phyloP scores from a whole-genome alignment of 2,113 vertebrate genomes.

The Redunca redunca region DNA sequence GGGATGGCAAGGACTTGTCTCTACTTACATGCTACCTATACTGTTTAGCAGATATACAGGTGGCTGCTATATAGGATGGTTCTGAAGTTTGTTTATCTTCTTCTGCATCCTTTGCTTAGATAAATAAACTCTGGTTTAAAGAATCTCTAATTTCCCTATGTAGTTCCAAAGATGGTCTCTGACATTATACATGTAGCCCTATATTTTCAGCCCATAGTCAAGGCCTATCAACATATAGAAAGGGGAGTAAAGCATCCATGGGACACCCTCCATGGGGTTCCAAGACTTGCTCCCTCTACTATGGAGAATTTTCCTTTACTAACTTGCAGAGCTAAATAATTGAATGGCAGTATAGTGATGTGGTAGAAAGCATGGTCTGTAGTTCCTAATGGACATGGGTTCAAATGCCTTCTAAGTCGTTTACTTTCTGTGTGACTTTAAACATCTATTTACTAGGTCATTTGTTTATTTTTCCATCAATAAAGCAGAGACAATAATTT shows the following conservation, averaged over 20 bases:
- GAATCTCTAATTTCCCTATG: neutral
- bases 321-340: neutral
- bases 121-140: neutral
- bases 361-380: neutral
- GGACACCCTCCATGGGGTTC: neutral
- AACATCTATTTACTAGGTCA: neutral
- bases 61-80: neutral
- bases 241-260: neutral
- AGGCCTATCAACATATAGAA: neutral
- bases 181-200: neutral
- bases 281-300: neutral
- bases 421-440: neutral
- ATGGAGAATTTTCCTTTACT: neutral
- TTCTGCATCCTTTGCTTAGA: neutral
- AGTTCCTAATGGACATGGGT: neutral
- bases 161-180: neutral
- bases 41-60: neutral
- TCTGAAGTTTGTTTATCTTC: neutral
- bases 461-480: neutral
- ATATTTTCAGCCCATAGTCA: neutral
- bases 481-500: neutral
- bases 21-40: neutral
- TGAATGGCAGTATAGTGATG: neutral
- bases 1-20: neutral
- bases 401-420: neutral